Evolutionary conservation across 2,113 vertebrate species (phyloP), one percentile per base, ranked within the genome.

Genomic region (Trachemys scripta): DNA sequence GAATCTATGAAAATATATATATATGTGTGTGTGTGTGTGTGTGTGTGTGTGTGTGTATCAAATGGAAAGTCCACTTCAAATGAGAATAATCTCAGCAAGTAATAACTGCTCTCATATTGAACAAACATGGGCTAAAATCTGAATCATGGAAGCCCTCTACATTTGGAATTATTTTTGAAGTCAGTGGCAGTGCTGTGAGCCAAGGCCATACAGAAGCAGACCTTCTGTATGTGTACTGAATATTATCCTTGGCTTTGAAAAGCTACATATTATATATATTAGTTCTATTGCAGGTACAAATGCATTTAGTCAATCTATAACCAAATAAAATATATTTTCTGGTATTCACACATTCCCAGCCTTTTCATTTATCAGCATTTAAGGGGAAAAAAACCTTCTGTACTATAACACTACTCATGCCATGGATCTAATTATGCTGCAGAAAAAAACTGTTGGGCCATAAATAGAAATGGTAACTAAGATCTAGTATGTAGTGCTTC

Each of bases 211-310:
- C 92, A 91, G 10, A 3, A 38, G 20, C 90, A 45, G 24, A 35
- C 8, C 0, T 0, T 49, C 90, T 75, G 10, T 38, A 3, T n/a
- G 3, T 51, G 2, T 87, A 80, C 88, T 54, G 57, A 47, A 53
- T 35, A 54, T 89, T 90, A 3, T 56, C 49, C 87, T 94, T 57
- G 24, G 22, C 24, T 95, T 92, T 82, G 6, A 53, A 45, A 88
- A 38, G 5, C 47, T 80, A 54, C 3, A 1, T 75, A 38, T 24
- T 2, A 5, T 0, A 35, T 16, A 65, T 65, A 35, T 35, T 14
- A 5, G 6, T 35, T 86, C 1, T n/a, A 16, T 27, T 78, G 8
- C 14, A 10, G 57, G 4, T 56, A 1, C 65, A 69, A 84, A 95
- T 80, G 10, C 1, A 2, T 3, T 3, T 12, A 76, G 31, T 76